Base-by-base conservation (phyloP, 1,140 invertebrate genomes). In the Eriocheir sinensis region DNA sequence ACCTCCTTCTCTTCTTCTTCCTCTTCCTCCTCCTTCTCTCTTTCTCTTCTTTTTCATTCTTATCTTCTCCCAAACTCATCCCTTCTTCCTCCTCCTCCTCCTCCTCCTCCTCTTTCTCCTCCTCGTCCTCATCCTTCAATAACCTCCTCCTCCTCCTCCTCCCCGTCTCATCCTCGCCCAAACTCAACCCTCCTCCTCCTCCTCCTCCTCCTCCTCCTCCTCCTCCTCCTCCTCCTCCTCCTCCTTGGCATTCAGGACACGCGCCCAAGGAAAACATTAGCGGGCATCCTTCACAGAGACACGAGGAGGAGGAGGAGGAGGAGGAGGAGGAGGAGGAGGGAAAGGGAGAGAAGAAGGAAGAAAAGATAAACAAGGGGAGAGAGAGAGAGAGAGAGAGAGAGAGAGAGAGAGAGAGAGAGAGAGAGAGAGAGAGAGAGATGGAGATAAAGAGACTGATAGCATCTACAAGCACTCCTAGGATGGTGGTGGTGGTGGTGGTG, bases 401-500 rank as follows among this genome's bases (percentile, higher is more conserved):
- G 53, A 60, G 53, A 27, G 53, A 60, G 53, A 60, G 53, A 27
- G 53, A 60, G 53, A 60, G 53, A 60, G 53, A 27, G 53, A 60
- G 53, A 60, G 53, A 60, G 53, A 60, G 53, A 27, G 21, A 60
- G 53, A 60, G 53, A 60, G 21, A 27, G 53, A 60, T 9, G 27
- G 53, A 60, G 53, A 60, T 6, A 60, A 21, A 60, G 21, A 8
- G 53, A 8, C 15, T 48, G 44, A 48, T 48, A 48, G 15, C 44
- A 48, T 15, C 44, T 48, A 48, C 44, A 48, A 48, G 44, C 44
- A 48, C 44, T 8, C n/a, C n/a, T n/a, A n/a, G n/a, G n/a, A n/a
- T n/a, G 60, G 60, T 72, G 60, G 60, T 72, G 60, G 60, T 72
- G 60, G 60, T 72, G 60, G 53, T 60, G 53, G 53, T 60, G 53